phyloP scores from a whole-genome alignment of 92 coral and sea anemone genomes.

The Diadumene lineata region DNA sequence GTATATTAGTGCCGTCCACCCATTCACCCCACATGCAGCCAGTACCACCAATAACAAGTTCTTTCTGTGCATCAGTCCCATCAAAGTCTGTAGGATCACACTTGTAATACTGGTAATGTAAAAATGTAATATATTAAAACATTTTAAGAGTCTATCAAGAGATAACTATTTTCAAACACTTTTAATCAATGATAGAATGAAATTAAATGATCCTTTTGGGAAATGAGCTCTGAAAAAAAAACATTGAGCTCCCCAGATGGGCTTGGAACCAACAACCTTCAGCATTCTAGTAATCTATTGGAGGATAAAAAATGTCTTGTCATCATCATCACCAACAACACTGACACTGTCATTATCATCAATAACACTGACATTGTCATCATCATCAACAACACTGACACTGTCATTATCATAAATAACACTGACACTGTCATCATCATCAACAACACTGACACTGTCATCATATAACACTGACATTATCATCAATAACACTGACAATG shows the following conservation, averaged over 20 bases:
- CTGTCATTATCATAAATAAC: neutral
- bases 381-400: neutral
- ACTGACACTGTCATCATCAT: neutral
- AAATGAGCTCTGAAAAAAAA: no score
- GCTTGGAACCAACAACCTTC: no score
- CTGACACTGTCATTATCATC: neutral
- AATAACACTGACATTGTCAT: neutral
- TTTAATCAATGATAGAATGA: no score
- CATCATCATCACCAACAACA: neutral
- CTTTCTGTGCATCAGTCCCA: conserved; percentile 76
- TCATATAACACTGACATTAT: neutral
- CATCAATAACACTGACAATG: no score
- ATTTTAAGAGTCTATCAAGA: neutral
- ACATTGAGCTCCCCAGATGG: no score
- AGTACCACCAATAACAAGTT: conserved; percentile 91
- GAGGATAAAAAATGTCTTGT: no score
- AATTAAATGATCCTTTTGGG: no score
- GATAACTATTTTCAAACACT: no score
- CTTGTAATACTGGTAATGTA: conserved; percentile 46
- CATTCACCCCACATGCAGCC: conserved; percentile 99
- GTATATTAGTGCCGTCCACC: conserved; percentile 89
- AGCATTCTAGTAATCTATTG: no score
- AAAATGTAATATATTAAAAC: neutral
- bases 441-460: neutral
- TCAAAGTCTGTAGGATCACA: conserved; percentile 59